A percentile compares a stretch with the other conserved stretches of the same genome.
Conservation (phyloP, 2,888 invertebrate genomes). For the Catocala fraxini region DNA sequence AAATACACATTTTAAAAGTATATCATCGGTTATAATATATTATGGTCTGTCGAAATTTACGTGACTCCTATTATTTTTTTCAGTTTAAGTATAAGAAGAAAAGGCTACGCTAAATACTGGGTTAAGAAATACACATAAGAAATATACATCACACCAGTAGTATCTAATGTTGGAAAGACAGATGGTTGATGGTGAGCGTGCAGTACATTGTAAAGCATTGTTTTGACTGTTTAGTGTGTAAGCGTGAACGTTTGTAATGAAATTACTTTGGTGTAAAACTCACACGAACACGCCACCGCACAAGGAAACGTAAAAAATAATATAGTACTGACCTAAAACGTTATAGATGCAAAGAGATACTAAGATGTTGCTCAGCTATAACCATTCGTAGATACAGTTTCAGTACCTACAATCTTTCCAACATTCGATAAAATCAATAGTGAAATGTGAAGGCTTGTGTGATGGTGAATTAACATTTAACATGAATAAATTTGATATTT, state of each 20-base stretch:
- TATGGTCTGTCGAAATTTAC: slow-evolving; percentile 12
- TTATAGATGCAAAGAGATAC: slow-evolving; percentile 49
- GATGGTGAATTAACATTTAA: slow-evolving; percentile 43
- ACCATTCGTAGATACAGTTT: slow-evolving; percentile 53
- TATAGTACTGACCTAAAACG: slow-evolving; percentile 79
- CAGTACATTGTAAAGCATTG: slow-evolving; percentile 52
- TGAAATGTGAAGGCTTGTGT: slow-evolving; percentile 46
- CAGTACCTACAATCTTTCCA: slow-evolving; percentile 82
- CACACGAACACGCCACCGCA: slow-evolving; percentile 74
- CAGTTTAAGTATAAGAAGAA: background rate
- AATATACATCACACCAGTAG: slow-evolving; percentile 26
- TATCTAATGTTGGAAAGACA: slow-evolving; percentile 84
- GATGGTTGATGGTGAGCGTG: slow-evolving; percentile 74
- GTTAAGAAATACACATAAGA: slow-evolving; percentile 29
- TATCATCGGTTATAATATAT: slow-evolving; percentile 13
- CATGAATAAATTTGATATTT: slow-evolving; percentile 36
- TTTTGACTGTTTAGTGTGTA: slow-evolving; percentile 61
- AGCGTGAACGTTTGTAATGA: slow-evolving; percentile 53
- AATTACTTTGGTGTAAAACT: slow-evolving; percentile 53
- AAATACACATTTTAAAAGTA: slow-evolving; percentile 18
- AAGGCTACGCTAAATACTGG: slow-evolving; percentile 26
- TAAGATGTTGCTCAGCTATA: slow-evolving; percentile 55
- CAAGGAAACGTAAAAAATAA: slow-evolving; percentile 53
- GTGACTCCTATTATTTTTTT: background rate
- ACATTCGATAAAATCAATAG: slow-evolving; percentile 72